phyloP scores from a whole-genome alignment of 1,140 invertebrate species.

The Popillia japonica region DNA sequence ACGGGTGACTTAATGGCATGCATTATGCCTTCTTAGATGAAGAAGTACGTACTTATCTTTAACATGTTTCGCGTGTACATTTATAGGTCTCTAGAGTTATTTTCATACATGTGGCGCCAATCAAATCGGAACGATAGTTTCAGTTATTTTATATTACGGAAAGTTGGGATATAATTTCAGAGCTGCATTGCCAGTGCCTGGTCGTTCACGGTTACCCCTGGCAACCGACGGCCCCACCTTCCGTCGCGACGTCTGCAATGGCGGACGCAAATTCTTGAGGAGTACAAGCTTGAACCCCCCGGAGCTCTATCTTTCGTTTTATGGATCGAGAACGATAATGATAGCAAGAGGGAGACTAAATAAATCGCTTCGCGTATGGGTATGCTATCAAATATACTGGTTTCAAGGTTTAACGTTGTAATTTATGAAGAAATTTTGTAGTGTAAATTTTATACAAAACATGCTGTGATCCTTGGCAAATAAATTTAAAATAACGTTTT shows the following conservation, averaged over 20 bases:
- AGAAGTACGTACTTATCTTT: slow-evolving; percentile 2
- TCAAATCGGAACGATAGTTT: slow-evolving; percentile 4
- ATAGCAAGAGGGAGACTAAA: slow-evolving; percentile 12
- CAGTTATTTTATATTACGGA: slow-evolving; percentile 10
- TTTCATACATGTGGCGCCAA: slow-evolving; percentile 3
- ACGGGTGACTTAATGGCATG: not conserved
- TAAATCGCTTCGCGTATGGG: slow-evolving; percentile 28
- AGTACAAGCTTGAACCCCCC: not conserved
- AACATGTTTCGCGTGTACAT: not conserved
- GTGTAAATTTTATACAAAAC: not conserved
- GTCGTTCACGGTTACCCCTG: slow-evolving; percentile 43
- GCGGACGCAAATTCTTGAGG: slow-evolving; percentile 42
- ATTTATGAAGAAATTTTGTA: not conserved
- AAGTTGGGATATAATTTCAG: slow-evolving; percentile 41
- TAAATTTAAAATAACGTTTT: too few species aligned
- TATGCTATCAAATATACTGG: slow-evolving; percentile 34
- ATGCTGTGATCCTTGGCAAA: not conserved
- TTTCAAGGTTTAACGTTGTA: slow-evolving; percentile 25
- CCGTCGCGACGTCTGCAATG: slow-evolving; percentile 46
- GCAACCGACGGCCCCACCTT: slow-evolving; percentile 45
- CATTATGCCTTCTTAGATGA: not conserved
- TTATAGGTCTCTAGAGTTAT: not conserved
- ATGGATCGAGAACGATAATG: slow-evolving; percentile 27
- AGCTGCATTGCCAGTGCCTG: slow-evolving; percentile 37
- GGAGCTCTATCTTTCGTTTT: slow-evolving; percentile 19